These are phyloP conservation scores for Lophius americanus DNA, from an alignment of 2,797 vertebrate species.

Conservation along the genomic window DNA sequence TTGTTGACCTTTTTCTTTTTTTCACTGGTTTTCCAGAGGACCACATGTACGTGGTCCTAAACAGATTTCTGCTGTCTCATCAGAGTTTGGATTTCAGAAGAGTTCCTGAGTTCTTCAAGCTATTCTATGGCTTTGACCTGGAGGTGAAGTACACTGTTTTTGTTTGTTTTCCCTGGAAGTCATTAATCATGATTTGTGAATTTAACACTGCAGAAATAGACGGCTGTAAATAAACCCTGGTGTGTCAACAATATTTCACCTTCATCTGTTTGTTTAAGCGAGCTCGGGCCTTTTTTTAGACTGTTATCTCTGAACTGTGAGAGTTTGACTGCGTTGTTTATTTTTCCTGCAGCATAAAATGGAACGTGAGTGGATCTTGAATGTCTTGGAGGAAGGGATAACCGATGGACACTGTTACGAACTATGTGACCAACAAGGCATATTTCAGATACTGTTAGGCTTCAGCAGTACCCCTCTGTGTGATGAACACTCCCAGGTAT, in stretches of 20 bases:
- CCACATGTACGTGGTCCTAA: constrained; percentile 93
- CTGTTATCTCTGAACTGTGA: constrained; percentile 26
- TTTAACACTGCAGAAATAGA: constrained; percentile 9
- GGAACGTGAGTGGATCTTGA: constrained; percentile 90
- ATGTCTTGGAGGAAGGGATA: constrained; percentile 87
- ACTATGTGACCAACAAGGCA: constrained; percentile 87
- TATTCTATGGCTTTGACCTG: constrained; percentile 92
- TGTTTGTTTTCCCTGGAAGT: neutral
- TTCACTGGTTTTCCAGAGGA: constrained; percentile 83
- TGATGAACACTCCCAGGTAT: constrained; percentile 85
- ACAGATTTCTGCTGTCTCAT: constrained; percentile 90
- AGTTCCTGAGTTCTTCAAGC: constrained; percentile 93
- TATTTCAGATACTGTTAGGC: constrained; percentile 87
- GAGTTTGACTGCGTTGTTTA: constrained; percentile 9
- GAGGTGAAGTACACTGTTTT: constrained; percentile 81
- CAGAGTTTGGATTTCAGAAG: constrained; percentile 90
- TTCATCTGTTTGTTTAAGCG: constrained; percentile 42
- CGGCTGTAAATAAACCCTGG: constrained; percentile 32
- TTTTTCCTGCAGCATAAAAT: constrained; percentile 83
- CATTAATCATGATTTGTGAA: neutral
- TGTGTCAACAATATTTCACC: constrained; percentile 40
- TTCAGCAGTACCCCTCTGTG: constrained; percentile 90
- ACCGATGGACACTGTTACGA: constrained; percentile 87
- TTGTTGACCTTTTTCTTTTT: constrained; percentile 5
- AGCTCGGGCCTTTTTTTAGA: constrained; percentile 22